Evolutionary conservation across 2,888 invertebrate genomes (phyloP), one percentile per base, ranked within the genome.

Genomic region (Chrysomela aeneicollis): DNA sequence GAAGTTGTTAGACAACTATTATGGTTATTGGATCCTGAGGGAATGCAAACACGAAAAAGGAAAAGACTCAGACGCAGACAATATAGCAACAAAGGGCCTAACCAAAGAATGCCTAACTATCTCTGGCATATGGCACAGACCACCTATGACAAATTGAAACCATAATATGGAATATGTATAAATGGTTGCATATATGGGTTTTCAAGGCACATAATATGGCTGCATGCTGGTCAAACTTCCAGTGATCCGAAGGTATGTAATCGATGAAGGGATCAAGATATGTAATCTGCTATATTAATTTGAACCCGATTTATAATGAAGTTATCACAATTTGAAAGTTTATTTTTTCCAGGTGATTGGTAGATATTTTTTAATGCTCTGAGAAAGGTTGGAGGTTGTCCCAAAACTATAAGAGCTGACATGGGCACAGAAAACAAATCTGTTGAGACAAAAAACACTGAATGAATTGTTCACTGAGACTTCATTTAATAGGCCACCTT

Each of bases 111-210:
- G n/a, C n/a, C n/a, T n/a, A n/a, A 69, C 57, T 69, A 35, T 59
- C 22, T 67, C 18, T 69, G 69, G 69, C 69, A 67, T 50, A 59
- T 61, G 15, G 67, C n/a, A n/a, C n/a, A n/a, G n/a, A n/a, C 67
- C 47, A 58, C 37, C 19, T 69, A 67, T 61, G 67, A 67, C 26
- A 67, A 67, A 51, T 30, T 69, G 35, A 69, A 69, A 62, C 69
- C 66, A n/a, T n/a, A n/a, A 6, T 69, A 32, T 60, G 69, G 60
- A 18, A 58, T 68, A 10, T 51, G 53, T 55, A 68, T 68, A 18
- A 59, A 21, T 55, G 68, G 61, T 26, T 63, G 61, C 15, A 66
- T 68, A 22, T 61, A 66, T 60, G 66, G 68, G 15, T 66, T 64
- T 62, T 68, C 66, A 12, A 53, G 63, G 21, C 37, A 61, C 21